A percentile compares a stretch with the other conserved stretches of the same genome.
Evolutionary conservation across 2,888 invertebrate species (phyloP).

Genomic region (Hirtodrosophila histrioides): DNA sequence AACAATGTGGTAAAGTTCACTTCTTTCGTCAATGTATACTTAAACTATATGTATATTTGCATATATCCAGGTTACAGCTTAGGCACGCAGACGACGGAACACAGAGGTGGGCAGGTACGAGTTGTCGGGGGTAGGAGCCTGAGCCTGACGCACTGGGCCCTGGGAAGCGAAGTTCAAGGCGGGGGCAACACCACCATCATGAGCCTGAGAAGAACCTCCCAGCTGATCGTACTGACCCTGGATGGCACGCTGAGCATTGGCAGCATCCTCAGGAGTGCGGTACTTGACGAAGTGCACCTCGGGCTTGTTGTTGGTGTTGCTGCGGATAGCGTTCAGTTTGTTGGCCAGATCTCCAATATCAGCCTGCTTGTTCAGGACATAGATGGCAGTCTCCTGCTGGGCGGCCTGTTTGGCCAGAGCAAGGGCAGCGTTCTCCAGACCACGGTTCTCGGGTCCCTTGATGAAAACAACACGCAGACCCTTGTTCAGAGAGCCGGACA

Average conservation of each 20-base stretch:
- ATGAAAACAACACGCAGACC: slow-evolving; percentile 79
- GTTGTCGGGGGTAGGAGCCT: slow-evolving; percentile 53
- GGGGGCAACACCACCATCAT: slow-evolving; percentile 74
- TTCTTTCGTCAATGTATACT: slow-evolving; percentile 28
- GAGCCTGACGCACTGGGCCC: slow-evolving; percentile 51
- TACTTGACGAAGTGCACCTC: slow-evolving; percentile 83
- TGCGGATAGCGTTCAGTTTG: slow-evolving; percentile 63
- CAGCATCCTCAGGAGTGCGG: slow-evolving; percentile 80
- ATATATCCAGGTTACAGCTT: slow-evolving; percentile 19
- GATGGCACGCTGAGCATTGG: slow-evolving; percentile 76
- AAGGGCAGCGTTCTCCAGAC: slow-evolving; percentile 72
- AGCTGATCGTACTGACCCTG: slow-evolving; percentile 75
- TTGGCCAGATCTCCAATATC: slow-evolving; percentile 70
- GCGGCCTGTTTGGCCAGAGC: slow-evolving; percentile 73
- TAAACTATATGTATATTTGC: slow-evolving; percentile 13
- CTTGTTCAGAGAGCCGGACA: slow-evolving; percentile 60
- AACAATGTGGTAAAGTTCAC: slow-evolving; percentile 35
- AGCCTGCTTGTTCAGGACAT: slow-evolving; percentile 80
- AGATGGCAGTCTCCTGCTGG: slow-evolving; percentile 81
- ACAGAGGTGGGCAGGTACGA: slow-evolving; percentile 74
- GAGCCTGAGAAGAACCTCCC: slow-evolving; percentile 64
- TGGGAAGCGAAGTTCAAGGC: slow-evolving; percentile 78
- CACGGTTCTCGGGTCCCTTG: slow-evolving; percentile 79
- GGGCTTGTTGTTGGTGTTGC: slow-evolving; percentile 69
- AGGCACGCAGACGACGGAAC: slow-evolving; percentile 72